Evolutionary conservation across 2,113 vertebrate genomes (phyloP).

Genomic region (Centropus bengalensis): DNA sequence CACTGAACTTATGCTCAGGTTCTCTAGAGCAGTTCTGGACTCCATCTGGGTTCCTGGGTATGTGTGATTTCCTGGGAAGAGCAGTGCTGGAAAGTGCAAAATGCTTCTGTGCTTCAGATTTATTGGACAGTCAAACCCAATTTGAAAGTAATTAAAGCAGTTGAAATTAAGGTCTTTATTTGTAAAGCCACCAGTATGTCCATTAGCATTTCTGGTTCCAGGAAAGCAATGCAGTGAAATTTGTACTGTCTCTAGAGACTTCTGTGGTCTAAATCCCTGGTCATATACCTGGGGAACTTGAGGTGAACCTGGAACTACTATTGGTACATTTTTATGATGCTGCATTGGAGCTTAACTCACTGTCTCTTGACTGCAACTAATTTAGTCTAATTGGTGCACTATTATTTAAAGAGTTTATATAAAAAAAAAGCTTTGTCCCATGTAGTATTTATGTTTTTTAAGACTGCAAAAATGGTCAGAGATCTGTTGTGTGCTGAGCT

Average conservation of each 20-base stretch:
- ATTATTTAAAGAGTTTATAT: neutral
- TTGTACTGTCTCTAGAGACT: neutral
- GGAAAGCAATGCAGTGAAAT: neutral
- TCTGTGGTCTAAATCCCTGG: neutral
- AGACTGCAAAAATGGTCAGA: neutral
- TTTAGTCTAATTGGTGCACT: neutral
- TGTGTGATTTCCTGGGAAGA: neutral
- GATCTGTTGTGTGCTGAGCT: neutral
- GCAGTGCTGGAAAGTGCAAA: neutral
- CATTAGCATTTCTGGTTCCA: neutral
- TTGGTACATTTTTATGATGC: neutral
- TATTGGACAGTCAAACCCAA: neutral
- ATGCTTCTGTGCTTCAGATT: neutral
- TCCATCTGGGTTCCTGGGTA: neutral
- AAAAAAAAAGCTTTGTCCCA: neutral
- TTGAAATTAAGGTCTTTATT: neutral
- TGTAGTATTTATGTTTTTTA: neutral
- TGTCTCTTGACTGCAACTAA: neutral
- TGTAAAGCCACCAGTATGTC: neutral
- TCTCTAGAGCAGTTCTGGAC: neutral
- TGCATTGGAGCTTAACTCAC: neutral
- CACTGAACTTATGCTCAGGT: neutral
- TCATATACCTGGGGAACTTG: neutral
- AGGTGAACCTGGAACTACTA: neutral
- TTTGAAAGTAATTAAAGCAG: neutral